A percentile compares a stretch with the other conserved stretches of the same genome.
These are phyloP conservation scores for Apostichopus leukothele DNA, from an alignment of 53 echinoderm and acorn worm species.

Conservation along the genomic window DNA sequence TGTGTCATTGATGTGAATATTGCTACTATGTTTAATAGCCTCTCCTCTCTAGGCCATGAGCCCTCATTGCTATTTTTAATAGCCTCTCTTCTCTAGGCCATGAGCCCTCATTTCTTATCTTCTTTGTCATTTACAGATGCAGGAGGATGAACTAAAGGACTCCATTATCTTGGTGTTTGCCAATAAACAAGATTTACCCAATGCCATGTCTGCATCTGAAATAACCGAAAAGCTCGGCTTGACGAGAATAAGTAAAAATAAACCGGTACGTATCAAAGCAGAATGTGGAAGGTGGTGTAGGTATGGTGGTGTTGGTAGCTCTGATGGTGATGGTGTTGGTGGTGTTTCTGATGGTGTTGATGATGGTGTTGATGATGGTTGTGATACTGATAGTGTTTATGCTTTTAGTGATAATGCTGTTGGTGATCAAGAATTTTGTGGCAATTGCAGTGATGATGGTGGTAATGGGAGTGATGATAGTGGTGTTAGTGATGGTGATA, in stretches of 20 bases:
- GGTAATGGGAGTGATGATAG: too few relatives aligned
- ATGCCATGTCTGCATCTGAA: slow-evolving; percentile 68
- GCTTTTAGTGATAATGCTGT: too few relatives aligned
- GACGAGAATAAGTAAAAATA: slow-evolving; percentile 9
- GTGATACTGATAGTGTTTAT: too few relatives aligned
- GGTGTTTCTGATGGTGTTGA: too few relatives aligned
- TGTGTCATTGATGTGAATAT: background rate
- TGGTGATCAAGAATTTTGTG: too few relatives aligned
- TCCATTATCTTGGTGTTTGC: slow-evolving; percentile 84
- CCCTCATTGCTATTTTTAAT: background rate
- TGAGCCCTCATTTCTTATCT: background rate
- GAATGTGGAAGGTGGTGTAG: too few relatives aligned
- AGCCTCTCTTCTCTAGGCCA: background rate
- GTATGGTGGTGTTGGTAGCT: too few relatives aligned
- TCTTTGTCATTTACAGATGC: slow-evolving; percentile 43
- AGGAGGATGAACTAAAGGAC: slow-evolving; percentile 81
- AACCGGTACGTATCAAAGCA: background rate
- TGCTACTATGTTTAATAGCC: background rate
- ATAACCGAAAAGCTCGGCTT: slow-evolving; percentile 61
- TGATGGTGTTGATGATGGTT: too few relatives aligned
- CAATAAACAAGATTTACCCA: slow-evolving; percentile 95
- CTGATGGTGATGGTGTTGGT: too few relatives aligned
- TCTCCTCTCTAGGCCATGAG: background rate
- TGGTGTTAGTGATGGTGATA: too few relatives aligned
- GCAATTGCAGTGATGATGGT: too few relatives aligned